Conservation (phyloP, 2,797 vertebrate genomes). For the Acipenser transmontanus region DNA sequence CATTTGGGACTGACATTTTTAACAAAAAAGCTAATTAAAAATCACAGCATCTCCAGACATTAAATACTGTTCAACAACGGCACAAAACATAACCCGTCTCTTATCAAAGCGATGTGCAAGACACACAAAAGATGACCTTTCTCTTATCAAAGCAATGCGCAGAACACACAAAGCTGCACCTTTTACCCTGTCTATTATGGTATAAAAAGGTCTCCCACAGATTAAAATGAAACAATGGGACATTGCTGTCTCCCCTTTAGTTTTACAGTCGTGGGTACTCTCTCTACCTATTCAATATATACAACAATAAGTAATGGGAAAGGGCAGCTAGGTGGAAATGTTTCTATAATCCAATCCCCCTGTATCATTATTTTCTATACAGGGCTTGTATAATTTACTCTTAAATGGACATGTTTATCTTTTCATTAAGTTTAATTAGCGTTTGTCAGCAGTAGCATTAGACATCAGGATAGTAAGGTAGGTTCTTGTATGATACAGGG, state of each 20-base stretch:
- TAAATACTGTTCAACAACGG: slow-evolving; percentile 2
- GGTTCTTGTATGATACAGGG: no score
- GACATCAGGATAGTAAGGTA: no score
- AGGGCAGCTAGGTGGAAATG: no score
- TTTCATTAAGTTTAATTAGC: no score
- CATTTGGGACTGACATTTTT: slow-evolving; percentile 19
- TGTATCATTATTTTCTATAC: no score
- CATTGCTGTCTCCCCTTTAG: neutral
- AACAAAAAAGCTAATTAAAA: slow-evolving; percentile 6
- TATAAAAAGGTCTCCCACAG: neutral
- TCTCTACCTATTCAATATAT: neutral
- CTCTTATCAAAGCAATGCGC: slow-evolving; percentile 14
- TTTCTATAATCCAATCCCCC: no score
- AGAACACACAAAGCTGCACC: neutral
- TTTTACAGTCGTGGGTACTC: neutral
- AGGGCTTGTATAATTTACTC: no score
- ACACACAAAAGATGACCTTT: slow-evolving; percentile 22
- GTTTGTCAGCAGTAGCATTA: no score
- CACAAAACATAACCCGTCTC: slow-evolving; percentile 20
- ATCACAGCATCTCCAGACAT: neutral
- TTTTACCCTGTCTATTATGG: slow-evolving; percentile 6
- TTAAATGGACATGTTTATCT: no score
- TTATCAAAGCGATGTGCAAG: slow-evolving; percentile 14
- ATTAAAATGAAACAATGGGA: neutral
- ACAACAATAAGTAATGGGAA: neutral